Base-by-base conservation (phyloP, 2,888 invertebrate genomes). In the Pandemis corylana region DNA sequence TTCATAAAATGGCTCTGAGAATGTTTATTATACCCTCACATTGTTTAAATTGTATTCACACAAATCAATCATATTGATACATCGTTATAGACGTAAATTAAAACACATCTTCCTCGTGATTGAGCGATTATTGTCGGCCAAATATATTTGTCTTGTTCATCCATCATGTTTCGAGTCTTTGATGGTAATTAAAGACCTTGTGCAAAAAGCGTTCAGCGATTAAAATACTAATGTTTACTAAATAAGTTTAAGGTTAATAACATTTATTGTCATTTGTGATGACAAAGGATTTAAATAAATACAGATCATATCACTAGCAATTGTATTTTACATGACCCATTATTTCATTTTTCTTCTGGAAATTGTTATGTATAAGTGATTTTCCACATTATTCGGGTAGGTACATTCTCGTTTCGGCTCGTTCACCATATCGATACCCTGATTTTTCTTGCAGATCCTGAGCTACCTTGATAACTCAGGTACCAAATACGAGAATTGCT, bases 121-220 rank as follows among this genome's bases (percentile, higher is more conserved):
- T 76, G 77, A 77, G 61, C 76, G 76, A 75, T 75, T 72, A 75
- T 73, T 71, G 62, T 62, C 36, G 36, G 56, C 49, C 56, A 56
- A 56, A 56, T 53, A 10, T 69, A 15, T 64, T 59, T 64, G 49
- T 59, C 41, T 15, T 10, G 44, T 71, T 64, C 64, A 64, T 64
- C 71, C 42, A 65, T 65, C 71, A 71, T 64, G 53, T 65, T 56
- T 36, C 71, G 44, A 56, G 64, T 63, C 70, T 70, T 51, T 51
- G 63, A 51, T 42, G 7, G 42, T 59, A 63, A 20, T 61, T 15
- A n/a, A 62, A 12, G 61, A 7, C n/a, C 49, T 7, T 36, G 0
- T 41, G 20, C 46, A 36, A 9, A 51, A 41, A 62, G 12, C 36
- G 36, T 12, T 28, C 28, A 59, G 59, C 20, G 5, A 12, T 59